Conservation (phyloP, 2,797 vertebrate genomes). For the Chromobotia macracanthus region DNA sequence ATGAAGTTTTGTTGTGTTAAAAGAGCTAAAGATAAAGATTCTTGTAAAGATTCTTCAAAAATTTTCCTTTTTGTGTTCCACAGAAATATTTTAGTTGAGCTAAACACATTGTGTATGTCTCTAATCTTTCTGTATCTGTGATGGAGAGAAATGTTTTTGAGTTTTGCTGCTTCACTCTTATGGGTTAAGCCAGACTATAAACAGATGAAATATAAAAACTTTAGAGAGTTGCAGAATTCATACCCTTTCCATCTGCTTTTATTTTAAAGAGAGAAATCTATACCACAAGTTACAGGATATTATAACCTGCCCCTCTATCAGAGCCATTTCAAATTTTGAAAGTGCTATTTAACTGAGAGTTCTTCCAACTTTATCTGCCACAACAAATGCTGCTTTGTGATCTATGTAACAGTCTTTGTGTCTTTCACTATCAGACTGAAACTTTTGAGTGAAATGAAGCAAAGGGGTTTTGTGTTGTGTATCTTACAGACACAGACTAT, state of each 20-base stretch:
- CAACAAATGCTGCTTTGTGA: slow-evolving; percentile 12
- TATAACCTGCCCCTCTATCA: slow-evolving; percentile 25
- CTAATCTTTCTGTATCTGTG: not conserved
- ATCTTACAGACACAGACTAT: not conserved
- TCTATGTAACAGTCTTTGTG: slow-evolving; percentile 20
- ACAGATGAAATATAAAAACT: not conserved
- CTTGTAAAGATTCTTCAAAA: too few relatives aligned
- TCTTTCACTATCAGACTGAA: slow-evolving; percentile 6
- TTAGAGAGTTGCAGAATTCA: not conserved
- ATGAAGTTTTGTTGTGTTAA: too few relatives aligned
- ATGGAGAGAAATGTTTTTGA: not conserved
- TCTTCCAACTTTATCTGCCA: slow-evolving; percentile 28
- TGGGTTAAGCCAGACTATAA: slow-evolving; percentile 2
- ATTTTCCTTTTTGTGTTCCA: too few relatives aligned
- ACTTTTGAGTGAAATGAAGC: not conserved
- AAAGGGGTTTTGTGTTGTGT: not conserved
- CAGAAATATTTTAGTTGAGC: too few relatives aligned
- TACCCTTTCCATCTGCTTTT: not conserved
- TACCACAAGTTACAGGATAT: slow-evolving; percentile 9
- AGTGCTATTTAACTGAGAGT: slow-evolving; percentile 25
- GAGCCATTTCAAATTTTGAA: slow-evolving; percentile 30
- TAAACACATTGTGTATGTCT: not conserved
- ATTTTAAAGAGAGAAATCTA: slow-evolving; percentile 14
- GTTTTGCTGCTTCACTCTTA: not conserved
- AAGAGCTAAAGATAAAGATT: too few relatives aligned